Evolutionary conservation across 2,888 invertebrate genomes (phyloP).

Genomic region (Drosophila setosimentum): DNA sequence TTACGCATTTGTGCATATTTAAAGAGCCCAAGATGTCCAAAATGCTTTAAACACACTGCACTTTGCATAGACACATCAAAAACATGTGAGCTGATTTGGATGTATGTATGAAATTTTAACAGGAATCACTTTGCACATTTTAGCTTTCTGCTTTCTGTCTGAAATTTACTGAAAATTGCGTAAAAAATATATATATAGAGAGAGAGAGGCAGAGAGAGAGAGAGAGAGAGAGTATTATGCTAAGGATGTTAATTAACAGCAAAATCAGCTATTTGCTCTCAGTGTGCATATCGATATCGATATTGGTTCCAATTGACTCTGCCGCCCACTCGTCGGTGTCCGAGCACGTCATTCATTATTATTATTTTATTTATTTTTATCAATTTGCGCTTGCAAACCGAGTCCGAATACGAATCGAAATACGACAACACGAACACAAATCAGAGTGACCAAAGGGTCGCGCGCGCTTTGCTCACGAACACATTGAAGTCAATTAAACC

Average conservation of each 20-base stretch:
- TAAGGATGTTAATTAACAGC: conserved; percentile 38
- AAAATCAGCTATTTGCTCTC: conserved; percentile 20
- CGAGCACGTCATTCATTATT: conserved; percentile 6
- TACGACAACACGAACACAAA: conserved; percentile 41
- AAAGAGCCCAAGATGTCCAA: conserved; percentile 1
- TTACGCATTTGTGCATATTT: background rate
- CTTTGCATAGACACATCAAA: background rate
- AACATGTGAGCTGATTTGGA: background rate
- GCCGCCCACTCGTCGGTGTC: conserved; percentile 16
- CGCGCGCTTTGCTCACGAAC: conserved; percentile 58
- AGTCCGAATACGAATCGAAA: conserved; percentile 37
- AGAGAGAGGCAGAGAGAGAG: background rate
- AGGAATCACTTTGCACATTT: background rate
- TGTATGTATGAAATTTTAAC: background rate
- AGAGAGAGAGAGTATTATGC: conserved; percentile 1
- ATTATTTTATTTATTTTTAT: conserved; percentile 41
- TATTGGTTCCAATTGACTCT: conserved; percentile 48
- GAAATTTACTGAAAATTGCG: conserved; percentile 37
- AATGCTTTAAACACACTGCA: background rate
- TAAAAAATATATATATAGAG: background rate
- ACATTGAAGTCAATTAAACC: conserved; percentile 71
- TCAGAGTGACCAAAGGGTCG: conserved; percentile 41
- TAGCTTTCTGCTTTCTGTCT: conserved; percentile 34
- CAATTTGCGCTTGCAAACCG: conserved; percentile 70
- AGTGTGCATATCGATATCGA: conserved; percentile 30